Evolutionary conservation across 2,888 invertebrate species (phyloP).

Genomic region (Drosophila yooni): DNA sequence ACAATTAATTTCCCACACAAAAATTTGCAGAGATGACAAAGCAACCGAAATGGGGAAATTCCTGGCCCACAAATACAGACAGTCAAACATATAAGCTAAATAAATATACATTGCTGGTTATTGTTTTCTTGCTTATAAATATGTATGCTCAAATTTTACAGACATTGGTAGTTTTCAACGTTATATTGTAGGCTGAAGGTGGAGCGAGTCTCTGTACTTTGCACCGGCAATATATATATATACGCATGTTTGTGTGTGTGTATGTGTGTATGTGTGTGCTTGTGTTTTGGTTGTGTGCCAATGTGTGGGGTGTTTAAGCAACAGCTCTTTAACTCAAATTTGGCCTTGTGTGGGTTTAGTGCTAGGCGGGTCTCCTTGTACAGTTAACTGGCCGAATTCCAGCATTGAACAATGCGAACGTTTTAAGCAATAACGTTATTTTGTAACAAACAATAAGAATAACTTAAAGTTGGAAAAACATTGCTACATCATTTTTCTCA

Average conservation of each 20-base stretch:
- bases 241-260: constrained; percentile 1
- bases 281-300: constrained; percentile 10
- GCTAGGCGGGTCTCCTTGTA: constrained; percentile 32
- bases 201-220: constrained; percentile 30
- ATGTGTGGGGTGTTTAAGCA: constrained; percentile 40
- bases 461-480: background rate
- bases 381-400: constrained; percentile 37
- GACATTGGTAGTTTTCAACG: constrained; percentile 13
- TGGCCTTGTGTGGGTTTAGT: constrained; percentile 33
- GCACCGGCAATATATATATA: constrained; percentile 5
- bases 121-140: constrained; percentile 38
- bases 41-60: constrained; percentile 74
- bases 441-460: background rate
- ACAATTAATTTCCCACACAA: constrained; percentile 76
- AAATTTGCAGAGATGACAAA: constrained; percentile 51
- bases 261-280: constrained; percentile 18
- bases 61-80: constrained; percentile 46
- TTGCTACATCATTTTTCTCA: background rate
- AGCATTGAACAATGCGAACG: constrained; percentile 26
- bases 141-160: constrained; percentile 26
- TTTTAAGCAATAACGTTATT: background rate
- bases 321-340: constrained; percentile 37
- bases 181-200: constrained; percentile 25
- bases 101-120: background rate
- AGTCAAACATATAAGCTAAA: background rate